A percentile compares a stretch with the other conserved stretches of the same genome.
Evolutionary conservation across 2,797 vertebrate species (phyloP).

Genomic region (Pseudomugil gertrudae): DNA sequence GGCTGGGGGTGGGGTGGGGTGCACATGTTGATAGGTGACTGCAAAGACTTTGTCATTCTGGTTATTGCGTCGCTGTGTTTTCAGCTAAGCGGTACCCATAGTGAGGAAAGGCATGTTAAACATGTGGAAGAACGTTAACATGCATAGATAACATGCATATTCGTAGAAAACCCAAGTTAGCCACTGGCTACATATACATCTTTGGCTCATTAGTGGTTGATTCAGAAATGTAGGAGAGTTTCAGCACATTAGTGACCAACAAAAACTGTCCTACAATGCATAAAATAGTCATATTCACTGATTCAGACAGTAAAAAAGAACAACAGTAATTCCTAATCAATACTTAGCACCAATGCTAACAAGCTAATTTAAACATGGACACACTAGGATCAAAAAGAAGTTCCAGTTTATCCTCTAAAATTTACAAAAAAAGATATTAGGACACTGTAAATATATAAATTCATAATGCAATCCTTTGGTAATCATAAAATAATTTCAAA

Average conservation of each 20-base stretch:
- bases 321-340: too few species aligned
- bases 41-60: constrained; percentile 25
- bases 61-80: constrained; percentile 28
- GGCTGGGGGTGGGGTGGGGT: neutral
- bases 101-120: constrained; percentile 39
- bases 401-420: too few species aligned
- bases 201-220: constrained; percentile 6
- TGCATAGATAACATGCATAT: constrained; percentile 2
- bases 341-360: too few species aligned
- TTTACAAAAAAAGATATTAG: too few species aligned
- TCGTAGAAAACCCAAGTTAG: constrained; percentile 7
- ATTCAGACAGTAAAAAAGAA: too few species aligned
- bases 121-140: constrained; percentile 25
- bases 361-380: too few species aligned
- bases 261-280: neutral
- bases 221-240: neutral
- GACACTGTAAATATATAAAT: too few species aligned
- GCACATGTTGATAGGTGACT: constrained; percentile 6
- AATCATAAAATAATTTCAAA: too few species aligned
- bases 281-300: neutral
- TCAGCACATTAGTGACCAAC: neutral
- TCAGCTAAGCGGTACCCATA: constrained; percentile 26
- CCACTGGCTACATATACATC: constrained; percentile 7
- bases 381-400: too few species aligned
- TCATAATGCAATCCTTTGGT: too few species aligned